These are phyloP conservation scores for Thunnus maccoyii DNA, from an alignment of 2,113 vertebrate species.

Conservation along the genomic window DNA sequence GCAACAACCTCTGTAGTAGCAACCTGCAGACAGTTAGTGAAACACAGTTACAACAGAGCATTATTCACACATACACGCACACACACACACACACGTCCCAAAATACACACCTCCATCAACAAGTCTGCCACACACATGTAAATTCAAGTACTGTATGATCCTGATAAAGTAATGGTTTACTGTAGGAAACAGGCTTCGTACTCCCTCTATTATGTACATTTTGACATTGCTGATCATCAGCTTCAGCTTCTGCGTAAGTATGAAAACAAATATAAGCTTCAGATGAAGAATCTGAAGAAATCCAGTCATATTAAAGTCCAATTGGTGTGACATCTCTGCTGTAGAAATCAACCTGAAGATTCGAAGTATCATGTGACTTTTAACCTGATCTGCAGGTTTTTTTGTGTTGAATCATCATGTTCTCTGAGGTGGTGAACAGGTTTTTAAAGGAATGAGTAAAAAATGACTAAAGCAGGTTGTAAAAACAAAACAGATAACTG, in stretches of 20 bases:
- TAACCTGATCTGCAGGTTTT: neutral
- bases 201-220: neutral
- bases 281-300: neutral
- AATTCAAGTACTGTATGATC: neutral
- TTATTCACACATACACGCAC: conserved; percentile 8
- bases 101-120: conserved; percentile 32
- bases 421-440: neutral
- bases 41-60: conserved; percentile 3
- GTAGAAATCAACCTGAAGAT: neutral
- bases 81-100: conserved; percentile 11
- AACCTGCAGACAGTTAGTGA: conserved; percentile 20
- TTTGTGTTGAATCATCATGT: neutral
- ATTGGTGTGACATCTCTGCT: neutral
- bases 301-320: neutral
- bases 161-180: neutral
- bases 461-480: conserved; percentile 11
- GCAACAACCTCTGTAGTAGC: conserved; percentile 17
- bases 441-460: conserved; percentile 8
- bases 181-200: neutral
- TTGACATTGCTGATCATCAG: neutral
- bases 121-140: neutral
- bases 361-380: neutral
- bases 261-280: neutral
- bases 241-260: neutral
- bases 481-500: neutral